These are phyloP conservation scores for Gasterosteus aculeatus DNA, from an alignment of 2,113 vertebrate species.

Conservation along the genomic window DNA sequence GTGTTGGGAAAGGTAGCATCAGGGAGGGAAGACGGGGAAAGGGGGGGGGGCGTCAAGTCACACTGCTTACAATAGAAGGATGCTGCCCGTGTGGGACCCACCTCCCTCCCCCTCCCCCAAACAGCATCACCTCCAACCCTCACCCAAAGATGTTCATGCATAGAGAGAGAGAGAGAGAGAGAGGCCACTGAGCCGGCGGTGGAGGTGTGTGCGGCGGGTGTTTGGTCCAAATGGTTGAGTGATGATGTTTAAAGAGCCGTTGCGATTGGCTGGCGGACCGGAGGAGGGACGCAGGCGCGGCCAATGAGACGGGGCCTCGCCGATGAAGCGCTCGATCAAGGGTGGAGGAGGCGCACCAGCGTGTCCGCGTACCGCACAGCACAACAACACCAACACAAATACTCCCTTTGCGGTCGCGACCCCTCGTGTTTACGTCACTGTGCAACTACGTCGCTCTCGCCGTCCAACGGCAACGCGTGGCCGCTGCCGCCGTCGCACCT, in stretches of 20 bases:
- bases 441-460: neutral
- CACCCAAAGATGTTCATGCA: constrained; percentile 6
- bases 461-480: constrained; percentile 2
- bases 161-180: constrained; percentile 4
- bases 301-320: constrained; percentile 51
- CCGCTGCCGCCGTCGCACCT: constrained; percentile 14
- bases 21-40: constrained; percentile 11
- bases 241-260: constrained; percentile 63
- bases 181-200: constrained; percentile 3
- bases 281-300: neutral
- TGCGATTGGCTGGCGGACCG: constrained; percentile 47
- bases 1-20: constrained; percentile 32
- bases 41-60: constrained; percentile 29
- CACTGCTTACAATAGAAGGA: constrained; percentile 47
- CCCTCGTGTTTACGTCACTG: neutral
- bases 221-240: constrained; percentile 55
- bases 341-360: constrained; percentile 1
- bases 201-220: neutral
- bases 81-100: constrained; percentile 1
- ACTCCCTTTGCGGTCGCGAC: too few species aligned
- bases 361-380: neutral
- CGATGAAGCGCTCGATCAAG: constrained; percentile 1
- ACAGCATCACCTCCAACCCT: constrained; percentile 5
- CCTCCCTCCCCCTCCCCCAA: neutral
- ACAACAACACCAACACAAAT: neutral